Evolutionary conservation across 2,797 vertebrate species (phyloP).

Genomic region (Eurystomus glaucurus): DNA sequence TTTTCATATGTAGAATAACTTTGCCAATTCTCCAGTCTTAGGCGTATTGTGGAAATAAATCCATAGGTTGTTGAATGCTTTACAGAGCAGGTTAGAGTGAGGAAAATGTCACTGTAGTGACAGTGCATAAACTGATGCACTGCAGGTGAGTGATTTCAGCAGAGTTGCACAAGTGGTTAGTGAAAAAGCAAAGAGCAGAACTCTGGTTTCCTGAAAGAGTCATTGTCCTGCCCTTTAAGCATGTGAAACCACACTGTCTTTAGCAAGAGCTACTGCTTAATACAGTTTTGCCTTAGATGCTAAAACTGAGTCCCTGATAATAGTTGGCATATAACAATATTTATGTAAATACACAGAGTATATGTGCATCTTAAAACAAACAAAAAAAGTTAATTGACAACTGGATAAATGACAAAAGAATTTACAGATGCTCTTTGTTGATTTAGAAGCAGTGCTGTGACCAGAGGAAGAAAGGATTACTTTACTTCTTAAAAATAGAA

Average conservation of each 20-base stretch:
- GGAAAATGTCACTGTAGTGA: neutral
- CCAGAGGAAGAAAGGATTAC: neutral
- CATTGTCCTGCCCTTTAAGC: neutral
- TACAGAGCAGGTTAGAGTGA: neutral
- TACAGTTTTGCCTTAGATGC: neutral
- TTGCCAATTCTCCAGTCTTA: neutral
- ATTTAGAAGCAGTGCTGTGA: neutral
- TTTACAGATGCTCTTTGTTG: neutral
- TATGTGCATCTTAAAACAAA: neutral
- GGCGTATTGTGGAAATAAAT: neutral
- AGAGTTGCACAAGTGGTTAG: neutral
- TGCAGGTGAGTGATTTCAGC: neutral
- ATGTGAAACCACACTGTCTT: neutral
- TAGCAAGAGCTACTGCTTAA: neutral
- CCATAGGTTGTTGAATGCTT: neutral
- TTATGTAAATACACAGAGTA: neutral
- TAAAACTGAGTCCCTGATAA: neutral
- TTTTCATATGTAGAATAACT: constrained; percentile 5
- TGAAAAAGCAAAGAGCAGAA: neutral
- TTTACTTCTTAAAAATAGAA: neutral
- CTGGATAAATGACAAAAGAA: neutral
- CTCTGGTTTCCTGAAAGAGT: neutral
- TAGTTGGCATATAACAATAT: neutral
- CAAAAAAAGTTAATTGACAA: neutral
- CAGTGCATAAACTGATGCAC: neutral